Evolutionary conservation across 2,797 vertebrate species (phyloP), one percentile per base, ranked within the genome.

Genomic region (Pseudopleuronectes americanus): DNA sequence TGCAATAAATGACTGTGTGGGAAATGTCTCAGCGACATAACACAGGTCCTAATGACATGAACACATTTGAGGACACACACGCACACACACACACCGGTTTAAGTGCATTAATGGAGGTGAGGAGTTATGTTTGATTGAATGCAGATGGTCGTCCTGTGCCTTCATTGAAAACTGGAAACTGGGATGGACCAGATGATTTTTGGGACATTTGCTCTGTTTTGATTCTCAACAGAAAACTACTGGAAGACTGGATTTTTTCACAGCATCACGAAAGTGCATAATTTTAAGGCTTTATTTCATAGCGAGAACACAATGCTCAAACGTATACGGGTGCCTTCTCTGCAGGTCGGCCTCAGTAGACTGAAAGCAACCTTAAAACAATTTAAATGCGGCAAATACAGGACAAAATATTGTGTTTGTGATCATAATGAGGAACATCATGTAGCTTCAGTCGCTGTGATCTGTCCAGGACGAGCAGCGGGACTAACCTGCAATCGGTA

Each of bases 61-160:
- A 61, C 41, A 58, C 12, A 67, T 56, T 12, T 64, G 10, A 58
- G 12, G 48, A 63, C 21, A 22, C 7, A 6, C 5, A 12, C 7
- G 4, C 5, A 12, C 45, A 13, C 31, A 33, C 26, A 26, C 26
- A 26, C 26, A 26, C 33, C 13, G 41, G 21, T 66, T 22, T 14
- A 49, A 22, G 28, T 26, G 24, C 6, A 19, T 52, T 52, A 51
- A 24, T 26, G 19, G 58, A 51, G n/a, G 38, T 36, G 38, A 54
- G 26, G n/a, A 69, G 19, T 67, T 36, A 22, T 14, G 47, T 62
- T 59, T 78, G 36, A 83, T 69, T 60, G n/a, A 79, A 79, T 17
- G 53, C 62, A 76, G 70, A 79, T 71, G 71, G 55, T 13, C 51
- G 23, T 36, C 48, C 23, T 28, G 64, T 23, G 51, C 54, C 41